phyloP scores from a whole-genome alignment of 2,113 vertebrate genomes.

The Poicephalus meyeri region DNA sequence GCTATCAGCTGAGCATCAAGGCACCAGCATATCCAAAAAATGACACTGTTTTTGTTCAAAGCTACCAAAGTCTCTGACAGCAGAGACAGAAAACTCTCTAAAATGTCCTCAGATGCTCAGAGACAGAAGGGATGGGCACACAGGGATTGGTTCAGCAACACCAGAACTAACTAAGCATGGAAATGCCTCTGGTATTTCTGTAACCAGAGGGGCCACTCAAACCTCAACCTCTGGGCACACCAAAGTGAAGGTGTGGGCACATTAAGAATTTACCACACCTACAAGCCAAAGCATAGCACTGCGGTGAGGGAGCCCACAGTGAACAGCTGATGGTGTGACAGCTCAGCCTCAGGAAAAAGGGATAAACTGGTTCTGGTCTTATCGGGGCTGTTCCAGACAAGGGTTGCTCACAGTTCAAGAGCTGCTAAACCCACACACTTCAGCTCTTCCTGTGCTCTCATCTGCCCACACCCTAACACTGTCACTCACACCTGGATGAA shows the following conservation, averaged over 20 bases:
- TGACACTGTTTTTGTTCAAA: background rate
- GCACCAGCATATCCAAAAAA: background rate
- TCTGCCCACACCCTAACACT: background rate
- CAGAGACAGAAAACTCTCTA: background rate
- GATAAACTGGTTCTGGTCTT: background rate
- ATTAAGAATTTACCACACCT: background rate
- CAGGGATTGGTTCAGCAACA: background rate
- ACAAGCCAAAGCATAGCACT: background rate
- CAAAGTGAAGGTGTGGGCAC: background rate
- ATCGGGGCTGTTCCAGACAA: background rate
- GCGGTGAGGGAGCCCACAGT: background rate
- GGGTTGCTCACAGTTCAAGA: background rate
- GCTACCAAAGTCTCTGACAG: background rate
- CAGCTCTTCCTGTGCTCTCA: background rate
- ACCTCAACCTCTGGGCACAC: background rate
- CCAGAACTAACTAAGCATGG: background rate
- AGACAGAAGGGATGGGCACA: background rate
- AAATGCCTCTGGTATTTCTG: background rate
- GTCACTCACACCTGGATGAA: background rate
- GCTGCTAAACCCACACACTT: background rate
- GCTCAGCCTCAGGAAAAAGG: background rate
- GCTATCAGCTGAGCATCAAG: slow-evolving; percentile 11
- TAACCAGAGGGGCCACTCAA: background rate
- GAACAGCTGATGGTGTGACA: background rate
- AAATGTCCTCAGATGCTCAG: background rate